Evolutionary conservation across 2,888 invertebrate genomes (phyloP).

Genomic region (Macaria liturata): DNA sequence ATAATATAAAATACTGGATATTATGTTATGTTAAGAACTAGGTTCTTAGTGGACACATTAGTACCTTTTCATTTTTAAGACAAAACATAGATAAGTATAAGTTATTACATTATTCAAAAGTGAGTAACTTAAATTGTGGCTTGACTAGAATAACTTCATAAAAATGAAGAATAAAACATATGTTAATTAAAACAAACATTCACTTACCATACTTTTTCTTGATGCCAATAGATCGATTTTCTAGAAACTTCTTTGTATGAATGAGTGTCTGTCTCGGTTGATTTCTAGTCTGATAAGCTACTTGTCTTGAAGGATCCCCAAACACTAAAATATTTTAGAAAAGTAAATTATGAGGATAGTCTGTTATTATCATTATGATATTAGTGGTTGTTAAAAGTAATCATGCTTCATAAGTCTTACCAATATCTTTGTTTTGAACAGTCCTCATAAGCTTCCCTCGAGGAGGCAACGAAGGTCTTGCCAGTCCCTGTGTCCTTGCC

Average conservation of each 20-base stretch:
- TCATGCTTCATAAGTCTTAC: conserved; percentile 37
- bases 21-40: too few species aligned
- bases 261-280: conserved; percentile 45
- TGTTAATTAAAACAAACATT: background rate
- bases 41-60: too few species aligned
- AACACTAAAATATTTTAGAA: conserved; percentile 54
- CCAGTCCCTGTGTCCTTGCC: conserved; percentile 40
- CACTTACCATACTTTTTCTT: conserved; percentile 47
- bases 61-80: background rate
- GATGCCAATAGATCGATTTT: conserved; percentile 52
- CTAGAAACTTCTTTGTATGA: conserved; percentile 51
- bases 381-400: too few species aligned
- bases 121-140: too few species aligned
- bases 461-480: conserved; percentile 43
- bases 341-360: too few species aligned
- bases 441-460: conserved; percentile 48
- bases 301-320: conserved; percentile 70
- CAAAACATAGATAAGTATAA: background rate
- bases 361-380: too few species aligned
- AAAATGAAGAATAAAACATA: background rate
- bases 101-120: background rate
- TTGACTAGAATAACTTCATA: too few species aligned
- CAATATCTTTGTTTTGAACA: conserved; percentile 53
- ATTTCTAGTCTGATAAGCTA: conserved; percentile 61
- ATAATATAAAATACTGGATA: too few species aligned